Evolutionary conservation across 2,888 invertebrate species (phyloP).

Genomic region (Drosophila anomelani): DNA sequence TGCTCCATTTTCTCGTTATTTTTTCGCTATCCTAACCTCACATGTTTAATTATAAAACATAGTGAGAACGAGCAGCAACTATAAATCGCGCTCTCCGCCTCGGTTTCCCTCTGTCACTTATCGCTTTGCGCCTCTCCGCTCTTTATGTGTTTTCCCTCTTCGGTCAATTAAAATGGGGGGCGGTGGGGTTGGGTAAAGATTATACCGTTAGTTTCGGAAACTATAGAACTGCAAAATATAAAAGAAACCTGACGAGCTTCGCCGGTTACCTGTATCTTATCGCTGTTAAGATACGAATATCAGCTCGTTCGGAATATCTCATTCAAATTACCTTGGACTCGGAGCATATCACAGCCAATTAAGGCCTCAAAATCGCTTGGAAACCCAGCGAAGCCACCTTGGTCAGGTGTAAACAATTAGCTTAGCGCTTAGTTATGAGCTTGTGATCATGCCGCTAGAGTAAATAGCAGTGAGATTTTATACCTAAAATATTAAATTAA

Average conservation of each 20-base stretch:
- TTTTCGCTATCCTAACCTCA: conserved; percentile 71
- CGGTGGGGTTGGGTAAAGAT: conserved; percentile 13
- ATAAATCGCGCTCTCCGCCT: conserved; percentile 14
- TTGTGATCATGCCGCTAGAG: conserved; percentile 16
- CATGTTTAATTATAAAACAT: conserved; percentile 80
- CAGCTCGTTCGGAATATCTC: conserved; percentile 13
- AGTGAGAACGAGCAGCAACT: conserved; percentile 45
- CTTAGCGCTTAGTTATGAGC: conserved; percentile 18
- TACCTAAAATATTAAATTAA: background rate
- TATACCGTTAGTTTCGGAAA: conserved; percentile 50
- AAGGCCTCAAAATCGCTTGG: conserved; percentile 21
- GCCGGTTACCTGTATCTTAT: conserved; percentile 61
- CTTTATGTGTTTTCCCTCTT: conserved; percentile 32
- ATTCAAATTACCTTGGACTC: conserved; percentile 33
- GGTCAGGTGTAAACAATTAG: conserved; percentile 50
- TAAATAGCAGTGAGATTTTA: background rate
- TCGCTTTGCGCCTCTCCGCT: conserved; percentile 10
- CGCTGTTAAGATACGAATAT: conserved; percentile 31
- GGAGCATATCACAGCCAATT: conserved; percentile 29
- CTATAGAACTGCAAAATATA: conserved; percentile 69
- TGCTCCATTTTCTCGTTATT: conserved; percentile 38
- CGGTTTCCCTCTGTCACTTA: conserved; percentile 1
- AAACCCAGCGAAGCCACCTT: conserved; percentile 16
- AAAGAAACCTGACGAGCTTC: conserved; percentile 49
- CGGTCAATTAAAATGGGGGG: conserved; percentile 24